Base-by-base conservation (phyloP, 2,113 vertebrate species). In the Bubo bubo region DNA sequence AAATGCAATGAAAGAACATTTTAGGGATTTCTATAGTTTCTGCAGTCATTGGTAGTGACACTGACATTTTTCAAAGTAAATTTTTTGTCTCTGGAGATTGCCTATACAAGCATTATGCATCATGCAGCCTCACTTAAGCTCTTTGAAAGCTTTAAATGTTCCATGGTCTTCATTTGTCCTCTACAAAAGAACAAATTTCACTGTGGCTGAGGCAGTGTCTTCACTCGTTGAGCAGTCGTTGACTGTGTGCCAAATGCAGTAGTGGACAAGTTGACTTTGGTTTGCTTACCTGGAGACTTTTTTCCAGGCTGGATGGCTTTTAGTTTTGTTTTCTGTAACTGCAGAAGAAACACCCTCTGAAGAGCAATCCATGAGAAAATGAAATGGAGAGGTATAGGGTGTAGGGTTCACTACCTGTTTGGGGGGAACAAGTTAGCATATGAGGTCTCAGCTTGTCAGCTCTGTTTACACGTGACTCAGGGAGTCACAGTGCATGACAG, bases 1-100 rank as follows among this genome's bases (percentile, higher is more conserved):
- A 81, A 95, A 63, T 19, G 58, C 67, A 77, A 4, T 41, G 59
- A 86, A 86, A 88, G 35, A 88, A 70, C 26, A 10, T 73, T 89
- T 86, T 71, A 76, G 82, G 1, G 4, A 27, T 92, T 94, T 96
- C 72, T 88, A 2, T 58, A 14, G n/a, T 72, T 95, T 95, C 50
- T 88, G 37, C 76, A 68, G 5, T 77, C 55, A 30, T 14, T 67
- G 39, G 30, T 43, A 84, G 56, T 89, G 84, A 87, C 86, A 75
- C 5, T 93, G 94, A 87, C 56, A 35, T 93, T 95, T 95, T 93
- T 89, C 5, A 14, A 35, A 75, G 76, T 67, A 84, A 93, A 89
- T 12, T 70, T 79, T 3, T 4, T 55, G 20, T 62, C 86, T 91
- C 60, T 89, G 21, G 52, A 82, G 80, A 12, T 81, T 74, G 68